phyloP scores from a whole-genome alignment of 2,888 invertebrate genomes.

The Tryphoninae sp. region DNA sequence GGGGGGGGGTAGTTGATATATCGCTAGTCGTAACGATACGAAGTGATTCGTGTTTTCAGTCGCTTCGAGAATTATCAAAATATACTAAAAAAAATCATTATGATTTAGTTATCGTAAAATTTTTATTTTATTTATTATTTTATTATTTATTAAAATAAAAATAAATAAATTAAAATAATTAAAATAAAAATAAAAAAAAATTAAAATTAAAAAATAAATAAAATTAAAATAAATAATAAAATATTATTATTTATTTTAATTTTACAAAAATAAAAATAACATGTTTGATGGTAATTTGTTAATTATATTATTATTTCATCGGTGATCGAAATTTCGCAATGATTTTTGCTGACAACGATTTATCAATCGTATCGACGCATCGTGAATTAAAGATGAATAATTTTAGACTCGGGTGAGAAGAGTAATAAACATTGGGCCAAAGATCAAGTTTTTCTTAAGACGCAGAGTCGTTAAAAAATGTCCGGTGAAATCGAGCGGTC shows the following conservation, averaged over 20 bases:
- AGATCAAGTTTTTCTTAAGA: slow-evolving; percentile 43
- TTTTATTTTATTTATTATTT: too few relatives aligned
- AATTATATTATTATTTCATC: neutral
- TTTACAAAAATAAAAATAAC: too few relatives aligned
- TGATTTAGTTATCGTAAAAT: too few relatives aligned
- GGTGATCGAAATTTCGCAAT: neutral
- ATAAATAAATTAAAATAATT: too few relatives aligned
- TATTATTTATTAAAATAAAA: too few relatives aligned
- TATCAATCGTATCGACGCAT: neutral
- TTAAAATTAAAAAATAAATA: too few relatives aligned
- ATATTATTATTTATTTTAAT: too few relatives aligned
- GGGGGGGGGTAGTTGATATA: slow-evolving; percentile 20
- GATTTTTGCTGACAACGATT: neutral
- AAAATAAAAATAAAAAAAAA: too few relatives aligned
- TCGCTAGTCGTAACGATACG: slow-evolving; percentile 23
- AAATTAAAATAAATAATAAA: too few relatives aligned
- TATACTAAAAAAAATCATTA: too few relatives aligned
- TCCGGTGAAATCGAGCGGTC: neutral
- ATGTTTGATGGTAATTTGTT: too few relatives aligned
- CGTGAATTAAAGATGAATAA: slow-evolving; percentile 37
- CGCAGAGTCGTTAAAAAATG: neutral
- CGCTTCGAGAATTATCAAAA: neutral
- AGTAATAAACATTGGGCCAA: slow-evolving; percentile 13
- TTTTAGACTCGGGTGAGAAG: slow-evolving; percentile 10
- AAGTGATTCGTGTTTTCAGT: neutral